These are phyloP conservation scores for Eupithecia insigniata DNA, from an alignment of 2,888 invertebrate genomes.

Conservation along the genomic window DNA sequence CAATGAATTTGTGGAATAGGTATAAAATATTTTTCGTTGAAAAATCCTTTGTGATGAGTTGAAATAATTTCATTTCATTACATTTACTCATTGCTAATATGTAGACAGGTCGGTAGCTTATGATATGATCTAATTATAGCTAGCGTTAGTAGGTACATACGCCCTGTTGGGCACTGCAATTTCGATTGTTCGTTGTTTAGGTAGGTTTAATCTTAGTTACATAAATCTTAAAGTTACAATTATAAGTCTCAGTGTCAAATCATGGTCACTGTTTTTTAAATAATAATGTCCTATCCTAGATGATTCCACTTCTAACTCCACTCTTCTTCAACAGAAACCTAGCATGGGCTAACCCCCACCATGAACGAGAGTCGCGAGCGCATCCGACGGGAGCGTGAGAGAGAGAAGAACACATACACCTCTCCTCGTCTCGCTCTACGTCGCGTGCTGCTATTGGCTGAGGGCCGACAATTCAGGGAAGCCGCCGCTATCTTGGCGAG, in stretches of 20 bases:
- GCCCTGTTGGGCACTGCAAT: too few relatives aligned
- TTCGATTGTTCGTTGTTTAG: too few relatives aligned
- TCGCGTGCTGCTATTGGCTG: conserved; percentile 91
- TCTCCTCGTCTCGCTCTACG: conserved; percentile 88
- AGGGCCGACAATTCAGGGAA: conserved; percentile 95
- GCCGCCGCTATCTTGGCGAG: conserved; percentile 93
- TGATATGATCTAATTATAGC: too few relatives aligned
- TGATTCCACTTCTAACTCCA: neutral
- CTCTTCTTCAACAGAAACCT: conserved; percentile 30
- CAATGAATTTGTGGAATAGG: neutral
- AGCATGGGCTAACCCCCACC: conserved; percentile 69
- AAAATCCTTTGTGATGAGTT: neutral
- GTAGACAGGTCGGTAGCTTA: too few relatives aligned
- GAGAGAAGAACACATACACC: conserved; percentile 84
- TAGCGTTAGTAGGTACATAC: too few relatives aligned
- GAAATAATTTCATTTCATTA: too few relatives aligned
- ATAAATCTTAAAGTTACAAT: too few relatives aligned
- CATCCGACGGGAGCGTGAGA: conserved; percentile 86
- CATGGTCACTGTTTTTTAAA: too few relatives aligned
- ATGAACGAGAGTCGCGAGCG: conserved; percentile 90
- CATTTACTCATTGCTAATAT: too few relatives aligned
- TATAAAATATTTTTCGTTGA: neutral
- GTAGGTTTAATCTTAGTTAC: too few relatives aligned
- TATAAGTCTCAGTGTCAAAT: too few relatives aligned
- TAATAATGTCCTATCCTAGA: too few relatives aligned